Conservation (phyloP, 2,797 vertebrate genomes). For the Amazonetta brasiliensis region DNA sequence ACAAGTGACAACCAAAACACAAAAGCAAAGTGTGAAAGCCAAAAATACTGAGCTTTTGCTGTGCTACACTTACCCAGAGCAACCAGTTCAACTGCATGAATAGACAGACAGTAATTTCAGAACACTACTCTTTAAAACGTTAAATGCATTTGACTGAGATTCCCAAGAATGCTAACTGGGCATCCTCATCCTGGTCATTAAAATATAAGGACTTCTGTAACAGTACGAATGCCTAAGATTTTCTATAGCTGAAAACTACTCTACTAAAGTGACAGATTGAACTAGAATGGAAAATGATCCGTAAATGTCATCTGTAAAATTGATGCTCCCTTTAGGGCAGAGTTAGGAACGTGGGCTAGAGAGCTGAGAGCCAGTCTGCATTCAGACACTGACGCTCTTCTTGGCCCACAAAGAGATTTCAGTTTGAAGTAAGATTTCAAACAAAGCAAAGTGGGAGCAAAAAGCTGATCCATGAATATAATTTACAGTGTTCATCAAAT, state of each 20-base stretch:
- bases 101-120: not conserved
- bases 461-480: not conserved
- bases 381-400: not conserved
- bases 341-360: not conserved
- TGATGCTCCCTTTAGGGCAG: not conserved
- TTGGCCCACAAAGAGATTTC: not conserved
- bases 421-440: not conserved
- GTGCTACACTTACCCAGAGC: slow-evolving; percentile 44
- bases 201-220: not conserved
- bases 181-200: not conserved
- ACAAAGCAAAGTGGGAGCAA: not conserved
- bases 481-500: not conserved
- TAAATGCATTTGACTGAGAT: not conserved
- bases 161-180: not conserved
- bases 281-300: not conserved
- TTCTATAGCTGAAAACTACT: not conserved
- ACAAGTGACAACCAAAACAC: not conserved
- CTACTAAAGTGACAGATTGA: not conserved
- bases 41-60: not conserved
- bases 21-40: not conserved
- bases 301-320: not conserved
- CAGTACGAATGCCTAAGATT: not conserved
- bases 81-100: slow-evolving; percentile 31
- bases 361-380: not conserved
- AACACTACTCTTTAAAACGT: not conserved